Base-by-base conservation (phyloP, 2,113 vertebrate genomes). In the Hemichromis elongatus region DNA sequence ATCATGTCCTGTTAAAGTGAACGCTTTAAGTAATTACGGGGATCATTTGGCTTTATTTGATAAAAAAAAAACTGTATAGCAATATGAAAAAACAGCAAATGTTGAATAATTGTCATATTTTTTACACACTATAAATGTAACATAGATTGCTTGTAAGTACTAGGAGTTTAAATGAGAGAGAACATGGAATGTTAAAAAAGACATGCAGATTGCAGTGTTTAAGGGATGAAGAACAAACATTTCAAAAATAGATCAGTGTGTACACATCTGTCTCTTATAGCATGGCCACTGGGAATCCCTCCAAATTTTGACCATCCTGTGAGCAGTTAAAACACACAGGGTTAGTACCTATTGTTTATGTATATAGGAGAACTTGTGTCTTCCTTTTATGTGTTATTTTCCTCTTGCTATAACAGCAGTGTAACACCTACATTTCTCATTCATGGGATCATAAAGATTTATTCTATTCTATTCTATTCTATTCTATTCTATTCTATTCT, bases 1-100 rank as follows among this genome's bases (percentile, higher is more conserved):
- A 86, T 28, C 7, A 56, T 70, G 61, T 87, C 78, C 30, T 80
- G 28, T 90, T 83, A 61, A 50, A 88, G 79, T 77, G 19, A 83
- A 83, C 28, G 9, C 28, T 83, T 73, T 54, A 70, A 54, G 59
- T 77, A 82, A 87, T 86, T 66, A 87, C 14, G 8, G 61, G 68
- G 37, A 5, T 50, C n/a, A 12, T 30, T 79, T 30, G 37, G 50
- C 42, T 88, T 81, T 40, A 87, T 88, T 78, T 73, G 24, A 82
- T 30, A 18, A 59, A 59, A 30, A 57, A 35, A 7, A 37, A 9
- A 57, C 61, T 57, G 35, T 37, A 42, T 68, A 68, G 63, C 12
- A 13, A 40, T 42, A 12, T 21, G 63, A 14, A 52, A 14, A 10
- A 68, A 35, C 10, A 59, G 6, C 14, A 33, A 50, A 57, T 11